Evolutionary conservation across 1,140 invertebrate genomes (phyloP), one percentile per base, ranked within the genome.

Genomic region (Leptestheria dahalacensis): DNA sequence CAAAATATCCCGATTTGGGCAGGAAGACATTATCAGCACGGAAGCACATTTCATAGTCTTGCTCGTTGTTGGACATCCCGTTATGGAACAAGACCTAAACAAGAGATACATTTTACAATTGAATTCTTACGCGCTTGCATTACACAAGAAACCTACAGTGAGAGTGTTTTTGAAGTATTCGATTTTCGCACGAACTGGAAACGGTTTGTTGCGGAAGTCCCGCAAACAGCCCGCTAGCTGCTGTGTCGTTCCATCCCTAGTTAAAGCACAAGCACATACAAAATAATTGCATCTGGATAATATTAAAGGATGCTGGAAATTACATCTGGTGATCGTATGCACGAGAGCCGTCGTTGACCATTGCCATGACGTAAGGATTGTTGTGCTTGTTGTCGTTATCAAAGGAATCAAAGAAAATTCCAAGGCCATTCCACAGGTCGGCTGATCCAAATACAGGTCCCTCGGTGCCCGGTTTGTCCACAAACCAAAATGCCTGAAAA

Each of bases 311-410:
- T 6, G 6, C 6, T 41, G 15, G 33, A 41, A 9, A 46, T 80
- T 77, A 89, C 86, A 89, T 93, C 68, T 88, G 79, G 73, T 99
- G 96, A 69, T 97, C 93, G 71, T 96, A 99, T 33, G 76, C 73
- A 70, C 86, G 84, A 3, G 84, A 89, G 26, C 95, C 96, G 74
- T 99, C 94, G 72, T 99, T 99, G 0, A 91, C 65, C 63, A 98
- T 84, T 1, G 91, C 92, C 84, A 94, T 94, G 64, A 99, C 91
- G 68, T 97, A 97, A 0, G 94, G 94, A 75, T 99, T 98, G 71
- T 99, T 97, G 71, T 95, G 91, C 71, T 94, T 94, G 72, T 92
- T 95, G 72, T 99, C 96, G 75, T 99, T 99, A 71, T 99, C 96
- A 72, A 98, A 99, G 0, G 95, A 98, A 73, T 99, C 96, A 68